Evolutionary conservation across 1,140 invertebrate species (phyloP), one percentile per base, ranked within the genome.

Genomic region (Drosophila asahinai): DNA sequence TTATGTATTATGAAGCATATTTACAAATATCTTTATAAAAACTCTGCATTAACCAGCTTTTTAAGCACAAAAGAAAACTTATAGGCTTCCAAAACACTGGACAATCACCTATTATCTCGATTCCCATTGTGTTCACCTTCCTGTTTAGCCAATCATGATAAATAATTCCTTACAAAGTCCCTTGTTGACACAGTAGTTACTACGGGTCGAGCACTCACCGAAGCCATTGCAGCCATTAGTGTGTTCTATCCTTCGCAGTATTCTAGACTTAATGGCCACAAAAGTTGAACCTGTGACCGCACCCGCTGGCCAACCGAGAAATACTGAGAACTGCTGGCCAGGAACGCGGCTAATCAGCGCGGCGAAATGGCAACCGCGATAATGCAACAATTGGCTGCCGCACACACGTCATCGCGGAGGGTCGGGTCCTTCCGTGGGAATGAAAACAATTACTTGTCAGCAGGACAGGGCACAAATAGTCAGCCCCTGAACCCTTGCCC

Each of bases 381-480:
- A 65, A 89, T 89, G 84, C 84, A 87, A 87, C 84, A 87, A 87
- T 73, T 89, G 77, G 49, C 57, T 33, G 33, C 63, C 59, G 40
- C 66, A 57, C 55, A 80, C 68, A 68, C 78, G 77, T 77, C 83
- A 83, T 66, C 77, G 17, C 2, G 22, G 57, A 38, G 40, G 15
- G 54, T 7, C 6, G 15, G 33, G 60, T 40, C 52, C 52, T 55
- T 55, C 8, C 75, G 75, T 77, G 75, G 72, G 63, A 76, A 77
- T 52, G 47, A 75, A 77, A 55, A 67, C 73, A 66, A 77, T 76
- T 76, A 77, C 36, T 59, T 67, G 74, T 55, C 74, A 75, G 19
- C 48, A 42, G 62, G 27, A 12, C 59, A 25, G 59, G 15, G 17
- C 40, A 48, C 45, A 48, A 2, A 49, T 25, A 25, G 1, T 25